A percentile compares a stretch with the other conserved stretches of the same genome.
Evolutionary conservation across 2,797 vertebrate genomes (phyloP).

Genomic region (Scarus forsteni): DNA sequence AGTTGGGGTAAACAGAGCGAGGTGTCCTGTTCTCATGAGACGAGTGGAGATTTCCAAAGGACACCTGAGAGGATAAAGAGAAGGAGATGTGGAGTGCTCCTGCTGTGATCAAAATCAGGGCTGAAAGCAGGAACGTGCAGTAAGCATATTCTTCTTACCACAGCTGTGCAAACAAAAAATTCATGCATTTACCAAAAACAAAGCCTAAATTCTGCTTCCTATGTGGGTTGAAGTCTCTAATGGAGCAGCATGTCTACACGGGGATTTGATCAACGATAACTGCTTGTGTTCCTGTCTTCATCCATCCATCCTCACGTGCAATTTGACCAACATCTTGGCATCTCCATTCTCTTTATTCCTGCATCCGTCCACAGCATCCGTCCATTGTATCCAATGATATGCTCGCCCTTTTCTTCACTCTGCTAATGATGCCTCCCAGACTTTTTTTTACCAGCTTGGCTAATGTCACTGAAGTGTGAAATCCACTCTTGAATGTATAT

Average conservation of each 20-base stretch:
- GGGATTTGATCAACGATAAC: neutral
- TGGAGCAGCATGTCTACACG: neutral
- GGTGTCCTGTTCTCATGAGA: constrained; percentile 68
- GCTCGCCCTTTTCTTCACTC: neutral
- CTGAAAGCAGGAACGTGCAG: constrained; percentile 33
- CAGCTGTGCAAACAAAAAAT: no score
- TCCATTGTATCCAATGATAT: neutral
- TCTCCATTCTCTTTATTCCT: neutral
- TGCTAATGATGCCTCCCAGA: neutral
- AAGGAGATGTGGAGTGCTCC: constrained; percentile 32
- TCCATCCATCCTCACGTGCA: neutral
- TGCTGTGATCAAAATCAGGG: constrained; percentile 64
- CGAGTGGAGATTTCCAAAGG: constrained; percentile 47
- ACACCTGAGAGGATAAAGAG: constrained; percentile 44
- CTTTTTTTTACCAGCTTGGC: neutral
- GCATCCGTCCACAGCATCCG: neutral
- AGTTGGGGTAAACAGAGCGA: constrained; percentile 38
- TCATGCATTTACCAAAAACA: neutral
- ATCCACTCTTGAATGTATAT: constrained; percentile 11
- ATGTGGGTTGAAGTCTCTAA: neutral
- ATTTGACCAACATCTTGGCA: neutral
- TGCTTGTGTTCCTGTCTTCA: neutral
- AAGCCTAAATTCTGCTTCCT: neutral
- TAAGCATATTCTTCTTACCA: constrained; percentile 47
- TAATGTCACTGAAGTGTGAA: neutral